Conservation (phyloP, 2,113 vertebrate species). For the Saguinus imperator region DNA sequence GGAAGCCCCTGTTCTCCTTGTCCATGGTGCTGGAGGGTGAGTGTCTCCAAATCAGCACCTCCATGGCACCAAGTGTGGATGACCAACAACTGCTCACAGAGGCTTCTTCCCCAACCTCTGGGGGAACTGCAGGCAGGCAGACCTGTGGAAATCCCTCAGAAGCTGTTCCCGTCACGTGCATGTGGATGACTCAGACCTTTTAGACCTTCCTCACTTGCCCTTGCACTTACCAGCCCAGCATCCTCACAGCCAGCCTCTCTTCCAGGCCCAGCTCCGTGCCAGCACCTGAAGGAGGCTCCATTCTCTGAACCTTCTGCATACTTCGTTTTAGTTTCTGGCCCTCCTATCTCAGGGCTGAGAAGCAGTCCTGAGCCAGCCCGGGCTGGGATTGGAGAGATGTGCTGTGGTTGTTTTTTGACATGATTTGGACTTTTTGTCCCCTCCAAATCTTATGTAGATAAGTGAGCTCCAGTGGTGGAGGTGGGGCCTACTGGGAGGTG, state of each 20-base stretch:
- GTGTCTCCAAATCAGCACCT: no score
- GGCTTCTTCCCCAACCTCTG: neutral
- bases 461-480: no score
- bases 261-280: neutral
- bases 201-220: neutral
- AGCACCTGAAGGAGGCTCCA: rapidly evolving
- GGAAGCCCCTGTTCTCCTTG: neutral
- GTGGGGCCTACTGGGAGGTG: no score
- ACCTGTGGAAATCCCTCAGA: rapidly evolving
- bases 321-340: neutral
- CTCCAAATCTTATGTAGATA: no score
- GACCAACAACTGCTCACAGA: neutral
- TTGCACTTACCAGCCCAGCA: no score
- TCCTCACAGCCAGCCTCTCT: no score
- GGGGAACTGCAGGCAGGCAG: neutral
- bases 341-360: neutral
- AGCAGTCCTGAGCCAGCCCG: no score
- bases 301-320: neutral
- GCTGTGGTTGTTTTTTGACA: no score
- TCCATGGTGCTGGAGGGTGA: neutral
- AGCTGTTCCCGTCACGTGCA: rapidly evolving
- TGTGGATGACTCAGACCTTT: rapidly evolving
- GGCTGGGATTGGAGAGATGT: rapidly evolving
- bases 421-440: no score
- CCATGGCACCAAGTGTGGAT: rapidly evolving